phyloP scores from a whole-genome alignment of 2,113 vertebrate species.

The Urocolius indicus region DNA sequence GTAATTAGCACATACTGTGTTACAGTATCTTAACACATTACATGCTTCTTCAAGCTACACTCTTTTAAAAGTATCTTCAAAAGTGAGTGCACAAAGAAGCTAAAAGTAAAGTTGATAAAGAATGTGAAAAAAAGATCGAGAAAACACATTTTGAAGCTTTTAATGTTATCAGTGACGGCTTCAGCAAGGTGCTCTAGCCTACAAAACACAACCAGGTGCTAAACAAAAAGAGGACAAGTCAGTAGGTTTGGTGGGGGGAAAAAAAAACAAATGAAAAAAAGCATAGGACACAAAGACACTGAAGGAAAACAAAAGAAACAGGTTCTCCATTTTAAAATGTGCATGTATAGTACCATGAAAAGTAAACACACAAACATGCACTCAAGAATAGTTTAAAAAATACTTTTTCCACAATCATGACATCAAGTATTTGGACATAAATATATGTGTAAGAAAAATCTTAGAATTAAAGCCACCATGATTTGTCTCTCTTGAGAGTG shows the following conservation, averaged over 20 bases:
- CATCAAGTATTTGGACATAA: background rate
- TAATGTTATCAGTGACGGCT: background rate
- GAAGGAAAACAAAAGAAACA: background rate
- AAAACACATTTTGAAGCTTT: background rate
- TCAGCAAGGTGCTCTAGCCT: background rate
- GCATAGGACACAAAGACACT: background rate
- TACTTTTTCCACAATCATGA: background rate
- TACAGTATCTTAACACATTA: background rate
- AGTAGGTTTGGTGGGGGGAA: background rate
- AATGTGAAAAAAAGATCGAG: background rate
- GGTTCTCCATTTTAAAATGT: background rate
- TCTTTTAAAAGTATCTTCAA: background rate
- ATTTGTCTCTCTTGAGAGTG: background rate
- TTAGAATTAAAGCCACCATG: background rate
- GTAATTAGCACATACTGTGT: conserved; percentile 4
- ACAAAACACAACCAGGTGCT: conserved; percentile 8
- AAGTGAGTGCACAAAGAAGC: background rate
- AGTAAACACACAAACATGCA: background rate
- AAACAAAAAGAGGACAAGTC: background rate
- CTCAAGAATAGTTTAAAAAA: background rate
- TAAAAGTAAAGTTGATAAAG: background rate
- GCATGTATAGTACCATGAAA: background rate
- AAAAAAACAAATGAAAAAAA: too few relatives aligned
- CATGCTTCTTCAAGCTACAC: background rate
- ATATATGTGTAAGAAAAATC: background rate